Evolutionary conservation across 1,140 invertebrate genomes (phyloP), one percentile per base, ranked within the genome.

Genomic region (Elymnias hypermnestra): DNA sequence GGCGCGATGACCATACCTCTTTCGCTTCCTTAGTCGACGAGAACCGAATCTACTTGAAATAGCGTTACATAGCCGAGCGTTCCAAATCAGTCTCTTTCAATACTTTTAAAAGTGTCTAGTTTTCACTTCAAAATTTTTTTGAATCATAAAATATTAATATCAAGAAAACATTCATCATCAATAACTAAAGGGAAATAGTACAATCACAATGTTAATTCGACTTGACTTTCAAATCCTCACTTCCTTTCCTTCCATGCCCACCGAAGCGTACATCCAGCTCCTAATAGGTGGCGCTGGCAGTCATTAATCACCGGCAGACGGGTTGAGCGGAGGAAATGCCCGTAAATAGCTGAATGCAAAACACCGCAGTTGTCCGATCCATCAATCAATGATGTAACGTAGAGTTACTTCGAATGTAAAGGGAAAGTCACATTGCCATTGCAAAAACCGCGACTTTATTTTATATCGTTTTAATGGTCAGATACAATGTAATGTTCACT

Each of bases 291-390:
- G 64, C 63, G 56, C 59, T 69, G 57, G 62, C 47, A 47, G 36
- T 59, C 75, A 83, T 83, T 78, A 77, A 83, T 83, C 78, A 83
- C 58, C 54, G 57, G 64, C 60, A 75, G 72, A 75, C 75, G 78
- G 70, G 75, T 74, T 79, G 75, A 77, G 73, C 72, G 67, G 59
- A 79, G 78, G 78, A 83, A 79, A 76, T 78, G 67, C 72, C 70
- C 74, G 78, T 83, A 83, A 83, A 83, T 81, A 83, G 74, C 70
- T 76, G 62, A 82, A 83, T 79, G 74, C 78, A 83, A 83, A 83
- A 79, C 70, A 72, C 64, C 67, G 57, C 65, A 74, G 72, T 78
- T 75, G 75, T 75, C 73, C 53, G 66, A 68, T 72, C 14, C 78
- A 83, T 83, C 76, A 83, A 83, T 83, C 78, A 83, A 72, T 73